Percentiles rank a stretch among this genome's conserved stretches.
Evolutionary conservation across 2,888 invertebrate species (phyloP).

Genomic region (Diarsia dahlii): DNA sequence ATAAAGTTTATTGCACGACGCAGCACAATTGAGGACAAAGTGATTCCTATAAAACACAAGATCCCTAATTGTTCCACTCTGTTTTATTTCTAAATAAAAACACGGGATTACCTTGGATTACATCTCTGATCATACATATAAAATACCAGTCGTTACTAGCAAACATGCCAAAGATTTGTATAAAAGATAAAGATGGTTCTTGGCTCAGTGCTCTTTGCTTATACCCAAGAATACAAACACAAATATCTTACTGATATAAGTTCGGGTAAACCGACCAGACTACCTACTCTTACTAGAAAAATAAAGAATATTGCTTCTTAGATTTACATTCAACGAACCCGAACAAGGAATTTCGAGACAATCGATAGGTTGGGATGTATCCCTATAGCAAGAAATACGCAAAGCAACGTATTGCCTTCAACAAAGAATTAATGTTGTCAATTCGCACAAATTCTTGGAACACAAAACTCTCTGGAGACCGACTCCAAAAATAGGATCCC

Average conservation of each 20-base stretch:
- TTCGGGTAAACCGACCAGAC: conserved; percentile 25
- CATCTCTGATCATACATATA: conserved; percentile 41
- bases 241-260: conserved; percentile 55
- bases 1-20: conserved; percentile 36
- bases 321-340: conserved; percentile 45
- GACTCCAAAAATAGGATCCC: conserved; percentile 22
- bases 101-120: conserved; percentile 24
- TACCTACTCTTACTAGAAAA: conserved; percentile 36
- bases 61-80: conserved; percentile 27
- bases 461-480: conserved; percentile 41
- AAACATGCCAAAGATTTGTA: conserved; percentile 57
- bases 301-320: conserved; percentile 55
- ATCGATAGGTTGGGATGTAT: conserved; percentile 19
- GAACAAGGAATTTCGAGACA: conserved; percentile 24
- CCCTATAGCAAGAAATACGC: neutral
- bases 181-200: conserved; percentile 59
- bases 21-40: conserved; percentile 33
- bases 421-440: conserved; percentile 38
- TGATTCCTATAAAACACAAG: conserved; percentile 34
- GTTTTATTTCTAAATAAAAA: conserved; percentile 38
- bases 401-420: conserved; percentile 12
- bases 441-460: conserved; percentile 35
- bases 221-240: conserved; percentile 55
- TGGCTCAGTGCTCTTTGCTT: conserved; percentile 57
- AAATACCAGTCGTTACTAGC: conserved; percentile 46